Percentiles rank a stretch among this genome's conserved stretches.
Conservation (phyloP, 2,888 invertebrate genomes). For the Gymnocheta viridis region DNA sequence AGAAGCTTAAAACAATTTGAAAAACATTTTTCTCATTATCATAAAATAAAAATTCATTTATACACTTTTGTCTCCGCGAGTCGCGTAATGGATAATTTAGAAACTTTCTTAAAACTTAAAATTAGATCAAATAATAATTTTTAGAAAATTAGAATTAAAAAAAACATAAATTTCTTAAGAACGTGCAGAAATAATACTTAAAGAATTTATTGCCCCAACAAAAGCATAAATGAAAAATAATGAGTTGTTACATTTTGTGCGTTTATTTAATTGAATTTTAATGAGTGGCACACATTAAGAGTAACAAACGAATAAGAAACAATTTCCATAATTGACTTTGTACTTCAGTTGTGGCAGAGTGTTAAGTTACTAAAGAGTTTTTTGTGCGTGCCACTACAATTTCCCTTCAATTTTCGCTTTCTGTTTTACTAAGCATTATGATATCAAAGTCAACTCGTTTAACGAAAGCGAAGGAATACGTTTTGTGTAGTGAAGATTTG, state of each 20-base stretch:
- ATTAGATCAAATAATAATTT: constrained; percentile 30
- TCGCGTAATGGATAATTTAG: background rate
- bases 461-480: background rate
- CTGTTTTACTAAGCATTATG: background rate
- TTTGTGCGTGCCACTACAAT: too few relatives aligned
- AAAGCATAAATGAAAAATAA: constrained; percentile 58
- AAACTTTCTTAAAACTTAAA: background rate
- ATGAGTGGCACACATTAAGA: constrained; percentile 35
- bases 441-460: background rate
- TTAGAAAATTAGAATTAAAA: background rate
- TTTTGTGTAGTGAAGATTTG: background rate
- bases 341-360: background rate
- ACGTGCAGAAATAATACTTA: constrained; percentile 18
- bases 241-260: constrained; percentile 58
- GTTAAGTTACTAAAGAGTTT: background rate
- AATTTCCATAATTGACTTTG: constrained; percentile 39
- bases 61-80: background rate
- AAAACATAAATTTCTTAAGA: constrained; percentile 5
- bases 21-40: constrained; percentile 29
- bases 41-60: constrained; percentile 2
- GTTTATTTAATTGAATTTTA: constrained; percentile 65
- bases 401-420: background rate
- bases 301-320: background rate
- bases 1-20: constrained; percentile 46
- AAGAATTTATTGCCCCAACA: constrained; percentile 11